Base-by-base conservation (phyloP, 2,113 vertebrate species). In the Scomber scombrus region DNA sequence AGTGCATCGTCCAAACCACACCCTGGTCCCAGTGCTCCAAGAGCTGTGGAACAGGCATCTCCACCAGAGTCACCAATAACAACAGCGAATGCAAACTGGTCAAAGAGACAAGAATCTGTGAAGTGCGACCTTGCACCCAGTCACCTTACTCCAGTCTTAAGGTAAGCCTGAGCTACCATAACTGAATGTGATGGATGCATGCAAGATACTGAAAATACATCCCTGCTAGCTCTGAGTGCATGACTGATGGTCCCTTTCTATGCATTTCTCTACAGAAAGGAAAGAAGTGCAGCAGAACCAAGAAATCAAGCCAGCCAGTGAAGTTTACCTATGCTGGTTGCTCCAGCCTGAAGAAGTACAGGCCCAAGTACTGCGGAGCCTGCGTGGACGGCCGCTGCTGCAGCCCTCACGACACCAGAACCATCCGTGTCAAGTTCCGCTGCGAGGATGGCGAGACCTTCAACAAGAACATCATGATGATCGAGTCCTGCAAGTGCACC, bases 11-110 rank as follows among this genome's bases (percentile, higher is more conserved):
- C 80, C 98, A 99, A 93, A 99, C 97, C 73, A 99, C 98, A 6
- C 95, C 96, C 14, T 99, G 98, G 98, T 99, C 98, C 51, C 97
- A 96, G 86, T 99, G 98, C 93, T 99, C 98, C 51, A 98, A 97
- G 96, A 98, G 95, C 0, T 99, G 98, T 57, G 98, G 98, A 66
- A 98, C 95, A 7, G 98, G 98, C 68, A 96, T 99, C 93, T 99
- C 98, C 86, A 98, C 97, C 9, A 95, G 98, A 78, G 96, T 99
- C 82, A 99, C 98, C 94, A 99, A 98, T 0, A 95, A 98, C 94
- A 99, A 99, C 86, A 91, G 88, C 0, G 96, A 98, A 73, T 99
- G 98, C 94, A 97, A 96, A 85, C 95, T 99, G 91, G 93, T 97
- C 84, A 97, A 98, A 90, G 98, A 99, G 94, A 96, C 96, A 18